Percentiles rank a stretch among this genome's conserved stretches.
Evolutionary conservation across 1,140 invertebrate species (phyloP).

Genomic region (Achatina immaculata): DNA sequence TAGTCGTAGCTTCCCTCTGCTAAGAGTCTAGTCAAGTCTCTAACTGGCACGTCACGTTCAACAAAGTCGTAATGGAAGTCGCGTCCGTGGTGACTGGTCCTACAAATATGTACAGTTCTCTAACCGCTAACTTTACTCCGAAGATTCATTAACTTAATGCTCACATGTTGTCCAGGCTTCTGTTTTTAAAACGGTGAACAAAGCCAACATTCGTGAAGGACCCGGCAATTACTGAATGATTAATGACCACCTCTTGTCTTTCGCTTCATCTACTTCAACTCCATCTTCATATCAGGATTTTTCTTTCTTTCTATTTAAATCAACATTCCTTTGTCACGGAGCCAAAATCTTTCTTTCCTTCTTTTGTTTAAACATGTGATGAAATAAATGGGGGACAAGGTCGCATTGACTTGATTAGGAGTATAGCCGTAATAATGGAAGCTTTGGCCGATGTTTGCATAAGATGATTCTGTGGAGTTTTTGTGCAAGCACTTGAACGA

Average conservation of each 20-base stretch:
- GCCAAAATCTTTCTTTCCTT: not conserved
- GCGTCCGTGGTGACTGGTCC: too few relatives aligned
- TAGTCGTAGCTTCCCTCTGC: too few relatives aligned
- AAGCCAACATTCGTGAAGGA: not conserved
- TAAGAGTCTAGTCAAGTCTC: too few relatives aligned
- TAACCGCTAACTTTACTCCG: too few relatives aligned
- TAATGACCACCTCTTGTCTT: not conserved
- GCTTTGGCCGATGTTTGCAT: not conserved
- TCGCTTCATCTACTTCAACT: not conserved
- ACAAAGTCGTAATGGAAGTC: too few relatives aligned
- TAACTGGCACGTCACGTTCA: too few relatives aligned
- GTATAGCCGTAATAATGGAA: not conserved
- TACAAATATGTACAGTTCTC: too few relatives aligned
- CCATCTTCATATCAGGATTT: not conserved
- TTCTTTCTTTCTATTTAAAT: not conserved
- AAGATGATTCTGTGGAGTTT: not conserved
- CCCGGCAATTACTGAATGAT: not conserved
- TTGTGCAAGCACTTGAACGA: not conserved
- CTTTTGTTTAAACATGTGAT: not conserved
- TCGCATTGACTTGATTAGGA: conserved; percentile 6
- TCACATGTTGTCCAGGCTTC: too few relatives aligned
- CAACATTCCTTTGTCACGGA: conserved; percentile 1
- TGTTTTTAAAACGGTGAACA: too few relatives aligned
- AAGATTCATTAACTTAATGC: too few relatives aligned
- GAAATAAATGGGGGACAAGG: not conserved